Evolutionary conservation across 2,113 vertebrate genomes (phyloP), one percentile per base, ranked within the genome.

Genomic region (Amblyornis subalaris): DNA sequence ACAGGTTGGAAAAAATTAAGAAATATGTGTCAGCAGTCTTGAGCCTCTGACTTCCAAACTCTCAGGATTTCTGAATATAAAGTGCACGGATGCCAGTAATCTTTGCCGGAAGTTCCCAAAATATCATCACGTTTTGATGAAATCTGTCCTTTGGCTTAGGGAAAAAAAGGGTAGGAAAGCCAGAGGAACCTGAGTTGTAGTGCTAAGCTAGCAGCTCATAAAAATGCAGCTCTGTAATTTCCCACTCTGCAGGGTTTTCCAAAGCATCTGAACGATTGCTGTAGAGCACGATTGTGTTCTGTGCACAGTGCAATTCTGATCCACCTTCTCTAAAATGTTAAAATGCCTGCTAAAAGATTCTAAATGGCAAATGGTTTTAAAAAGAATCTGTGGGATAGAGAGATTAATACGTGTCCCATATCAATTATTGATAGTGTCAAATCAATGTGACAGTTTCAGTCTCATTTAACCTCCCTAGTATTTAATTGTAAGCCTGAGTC

Each of bases 391-490:
- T 78, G 84, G 25, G 45, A 85, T 31, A 66, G 60, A 57, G 70
- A 47, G 29, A 66, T 89, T 65, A 58, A 57, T 61, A 38, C 25
- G 29, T 69, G n/a, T 86, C 73, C 44, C 80, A 22, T 65, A 87
- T 90, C 45, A 92, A 24, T 94, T 96, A 92, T 75, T 94, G 70
- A 82, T 91, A 38, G 17, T 61, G 73, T 69, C 66, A 87, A 75
- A 91, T 94, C 65, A 78, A 10, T 79, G 69, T 64, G 55, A 61
- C 47, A 17, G 15, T 92, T 93, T 77, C 47, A 38, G 50, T 90
- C 75, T 90, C 64, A 65, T 87, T 92, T 94, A 89, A 45, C 57
- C 12, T 92, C 57, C 28, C 18, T 69, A 0, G 65, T 84, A 69
- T 54, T 89, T 92, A 75, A 75, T 57, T 87, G 23, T 50, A 58